Base-by-base conservation (phyloP, 2,113 vertebrate genomes). In the Urocolius indicus region DNA sequence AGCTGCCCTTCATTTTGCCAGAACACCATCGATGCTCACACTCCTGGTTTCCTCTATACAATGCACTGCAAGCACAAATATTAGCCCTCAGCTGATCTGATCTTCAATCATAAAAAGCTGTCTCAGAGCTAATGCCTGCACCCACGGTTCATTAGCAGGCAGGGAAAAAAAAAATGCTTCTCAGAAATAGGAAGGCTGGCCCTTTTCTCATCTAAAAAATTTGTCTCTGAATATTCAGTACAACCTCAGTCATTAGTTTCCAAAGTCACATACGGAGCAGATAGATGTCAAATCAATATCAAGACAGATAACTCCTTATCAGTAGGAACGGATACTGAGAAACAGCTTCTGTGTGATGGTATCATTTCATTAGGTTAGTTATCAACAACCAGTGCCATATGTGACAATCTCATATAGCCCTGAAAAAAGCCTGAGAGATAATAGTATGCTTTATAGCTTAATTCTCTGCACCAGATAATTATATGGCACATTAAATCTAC, bases 271-370 rank as follows among this genome's bases (percentile, higher is more conserved):
- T 89, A 97, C 36, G 27, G 90, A 94, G 81, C 96, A 97, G 96
- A 97, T 96, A 98, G 97, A 96, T 97, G 94, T 97, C 95, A 93
- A 97, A 98, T 98, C 97, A 98, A 97, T 97, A 96, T 78, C 69
- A 93, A 89, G 89, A 90, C 80, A 95, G 96, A 95, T 97, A 98
- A 97, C 94, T 97, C 94, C 96, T 98, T 98, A 97, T 98, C 96
- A 95, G 91, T 76, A 78, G 82, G 91, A 96, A 89, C 1, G 87
- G 96, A 96, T 97, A 96, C 84, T 89, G 87, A 94, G 95, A 95
- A 94, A 94, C 93, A 84, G 93, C 84, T 65, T 90, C 71, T 59
- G 79, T 61, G 46, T 87, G 96, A 98, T 97, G 86, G 92, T 97
- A 97, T 97, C 97, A 72, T 95, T 97, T 96, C 96, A 97, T 97